Evolutionary conservation across 2,113 vertebrate species (phyloP).

Genomic region (Cololabis saira): DNA sequence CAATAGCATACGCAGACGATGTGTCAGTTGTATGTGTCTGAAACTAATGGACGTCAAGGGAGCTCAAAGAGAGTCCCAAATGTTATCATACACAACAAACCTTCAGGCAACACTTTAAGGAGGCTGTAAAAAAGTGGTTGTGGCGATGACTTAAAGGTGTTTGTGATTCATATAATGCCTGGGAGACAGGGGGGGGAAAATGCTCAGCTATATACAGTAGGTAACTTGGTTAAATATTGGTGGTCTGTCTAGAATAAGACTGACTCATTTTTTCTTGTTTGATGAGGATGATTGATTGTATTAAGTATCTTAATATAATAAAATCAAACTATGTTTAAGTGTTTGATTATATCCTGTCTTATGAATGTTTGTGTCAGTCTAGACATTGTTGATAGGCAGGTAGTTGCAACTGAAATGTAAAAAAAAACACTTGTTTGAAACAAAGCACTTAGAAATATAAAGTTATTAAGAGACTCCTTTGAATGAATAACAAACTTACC

Average conservation of each 20-base stretch:
- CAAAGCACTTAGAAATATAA: not conserved
- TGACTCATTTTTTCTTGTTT: conserved; percentile 4
- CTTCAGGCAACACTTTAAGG: conserved; percentile 10
- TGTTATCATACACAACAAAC: conserved; percentile 8
- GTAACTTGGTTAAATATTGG: conserved; percentile 4
- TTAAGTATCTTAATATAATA: not conserved
- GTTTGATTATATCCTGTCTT: conserved; percentile 1
- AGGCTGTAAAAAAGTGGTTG: conserved; percentile 12
- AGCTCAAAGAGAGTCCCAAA: not conserved
- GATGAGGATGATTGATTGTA: not conserved
- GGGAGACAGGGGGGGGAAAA: not conserved
- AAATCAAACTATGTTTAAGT: not conserved
- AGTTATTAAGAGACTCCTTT: not conserved
- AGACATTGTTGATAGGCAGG: not conserved
- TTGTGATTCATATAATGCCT: conserved; percentile 34
- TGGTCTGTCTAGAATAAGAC: conserved; percentile 2
- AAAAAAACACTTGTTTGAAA: not conserved
- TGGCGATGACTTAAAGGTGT: conserved; percentile 22
- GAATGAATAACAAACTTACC: conserved; percentile 78
- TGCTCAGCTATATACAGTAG: not conserved
- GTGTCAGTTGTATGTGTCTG: conserved; percentile 23
- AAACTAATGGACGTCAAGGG: not conserved
- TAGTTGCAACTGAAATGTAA: conserved; percentile 1
- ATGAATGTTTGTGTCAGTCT: not conserved
- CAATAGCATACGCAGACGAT: conserved; percentile 4